Base-by-base conservation (phyloP, 2,888 invertebrate genomes). In the Lasioglossum morio region DNA sequence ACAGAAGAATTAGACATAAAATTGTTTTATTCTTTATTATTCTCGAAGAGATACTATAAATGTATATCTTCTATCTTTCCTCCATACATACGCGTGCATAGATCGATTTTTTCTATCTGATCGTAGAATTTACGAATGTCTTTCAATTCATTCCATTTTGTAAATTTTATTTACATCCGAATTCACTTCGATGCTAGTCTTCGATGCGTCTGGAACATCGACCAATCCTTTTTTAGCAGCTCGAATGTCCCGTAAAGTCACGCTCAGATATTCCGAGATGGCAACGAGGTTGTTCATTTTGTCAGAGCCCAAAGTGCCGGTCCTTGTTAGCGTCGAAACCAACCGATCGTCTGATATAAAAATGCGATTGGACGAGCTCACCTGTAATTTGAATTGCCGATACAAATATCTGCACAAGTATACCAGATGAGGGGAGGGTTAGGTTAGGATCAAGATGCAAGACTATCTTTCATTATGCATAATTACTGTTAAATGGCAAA, bases 101-200 rank as follows among this genome's bases (percentile, higher is more conserved):
- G 8, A 34, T 8, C 34, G 30, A 19, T 7, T 30, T 63, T 30
- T 63, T 19, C 30, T 34, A 34, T 30, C 34, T 3, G 19, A 66
- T 34, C 8, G 63, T 27, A 5, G 27, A 12, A 30, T 1, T 7
- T 7, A 10, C 40, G 8, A 16, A 37, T 37, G 37, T 69, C 2
- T 37, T 23, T 34, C 3, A 69, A 37, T 75, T 78, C 19, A 84
- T 37, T 73, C 53, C 69, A 30, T 70, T 1, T 69, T 8, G 8
- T 8, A 48, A 23, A 88, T 77, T 40, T 63, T 79, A 12, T 30
- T 27, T 12, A 73, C 12, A 0, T 76, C 53, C 4, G 80, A n/a
- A 63, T 91, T 89, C 1, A 82, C 79, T 19, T 82, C 1, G 23
- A 91, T 86, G 23, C 30, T 79, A 0, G 89, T 90, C 4, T 76